A percentile compares a stretch with the other conserved stretches of the same genome.
Evolutionary conservation across 2,797 vertebrate species (phyloP).

Genomic region (Falco peregrinus): DNA sequence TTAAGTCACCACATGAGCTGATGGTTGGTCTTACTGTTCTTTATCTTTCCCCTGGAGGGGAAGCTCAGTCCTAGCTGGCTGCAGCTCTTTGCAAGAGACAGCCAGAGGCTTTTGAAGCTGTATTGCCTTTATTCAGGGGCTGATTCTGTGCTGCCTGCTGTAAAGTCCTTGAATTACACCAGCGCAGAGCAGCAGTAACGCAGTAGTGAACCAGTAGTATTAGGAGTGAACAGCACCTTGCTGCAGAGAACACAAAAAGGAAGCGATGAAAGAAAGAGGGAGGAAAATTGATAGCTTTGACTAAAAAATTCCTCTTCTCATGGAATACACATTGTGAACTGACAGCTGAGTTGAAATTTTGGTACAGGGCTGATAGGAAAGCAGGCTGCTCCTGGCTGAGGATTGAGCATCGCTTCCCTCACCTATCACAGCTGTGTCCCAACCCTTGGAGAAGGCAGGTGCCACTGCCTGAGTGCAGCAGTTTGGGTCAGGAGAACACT

Average conservation of each 20-base stretch:
- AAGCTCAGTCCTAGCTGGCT: not conserved
- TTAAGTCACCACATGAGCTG: not conserved
- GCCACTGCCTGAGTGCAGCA: not conserved
- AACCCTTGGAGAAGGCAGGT: not conserved
- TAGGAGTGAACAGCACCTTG: not conserved
- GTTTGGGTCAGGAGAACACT: not conserved
- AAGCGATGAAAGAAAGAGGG: not conserved
- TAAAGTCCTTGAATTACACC: not conserved
- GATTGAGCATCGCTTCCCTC: not conserved
- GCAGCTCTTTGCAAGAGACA: not conserved
- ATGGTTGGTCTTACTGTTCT: not conserved
- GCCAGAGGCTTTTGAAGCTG: not conserved
- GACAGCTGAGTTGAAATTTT: accelerated
- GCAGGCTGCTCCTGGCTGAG: not conserved
- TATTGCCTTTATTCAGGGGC: not conserved
- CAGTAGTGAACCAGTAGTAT: not conserved
- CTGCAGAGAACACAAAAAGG: not conserved
- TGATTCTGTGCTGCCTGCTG: not conserved
- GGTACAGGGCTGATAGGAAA: not conserved
- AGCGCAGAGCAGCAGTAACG: not conserved
- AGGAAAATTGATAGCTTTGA: not conserved
- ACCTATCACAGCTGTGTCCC: not conserved
- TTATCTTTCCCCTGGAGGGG: not conserved
- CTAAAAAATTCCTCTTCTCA: not conserved
- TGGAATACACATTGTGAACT: not conserved